Conservation (phyloP, 2,888 invertebrate genomes). For the Belgica antarctica region DNA sequence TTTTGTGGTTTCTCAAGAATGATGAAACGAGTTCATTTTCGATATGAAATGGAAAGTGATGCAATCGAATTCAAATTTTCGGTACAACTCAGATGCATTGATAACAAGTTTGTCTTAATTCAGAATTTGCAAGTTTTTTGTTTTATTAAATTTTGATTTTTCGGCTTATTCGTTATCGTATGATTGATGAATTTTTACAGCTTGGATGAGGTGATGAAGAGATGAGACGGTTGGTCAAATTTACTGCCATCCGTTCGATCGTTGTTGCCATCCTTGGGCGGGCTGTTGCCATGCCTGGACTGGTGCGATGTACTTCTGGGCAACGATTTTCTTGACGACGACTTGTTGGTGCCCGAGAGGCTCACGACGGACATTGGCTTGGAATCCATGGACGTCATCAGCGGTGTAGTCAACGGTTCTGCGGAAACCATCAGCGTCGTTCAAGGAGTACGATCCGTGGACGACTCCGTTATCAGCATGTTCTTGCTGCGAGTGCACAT, state of each 20-base stretch:
- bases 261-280: background rate
- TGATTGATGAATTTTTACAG: background rate
- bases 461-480: slow-evolving; percentile 18
- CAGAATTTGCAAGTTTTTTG: no score
- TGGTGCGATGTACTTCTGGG: no score
- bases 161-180: background rate
- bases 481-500: slow-evolving; percentile 20
- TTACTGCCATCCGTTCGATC: slow-evolving; percentile 5
- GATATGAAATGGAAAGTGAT: background rate
- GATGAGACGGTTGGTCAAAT: background rate
- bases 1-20: no score
- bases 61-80: background rate
- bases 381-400: slow-evolving; percentile 25
- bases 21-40: background rate
- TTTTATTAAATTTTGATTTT: no score
- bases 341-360: slow-evolving; percentile 3
- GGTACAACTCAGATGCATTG: background rate
- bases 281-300: background rate
- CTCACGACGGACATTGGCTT: slow-evolving; percentile 15
- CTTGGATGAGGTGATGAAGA: background rate
- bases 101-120: no score
- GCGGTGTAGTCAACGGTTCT: slow-evolving; percentile 33
- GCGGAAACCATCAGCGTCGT: slow-evolving; percentile 27
- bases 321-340: slow-evolving; percentile 19
- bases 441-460: slow-evolving; percentile 12